These are phyloP conservation scores for Acleris literana DNA, from an alignment of 2,888 invertebrate species.

Conservation along the genomic window DNA sequence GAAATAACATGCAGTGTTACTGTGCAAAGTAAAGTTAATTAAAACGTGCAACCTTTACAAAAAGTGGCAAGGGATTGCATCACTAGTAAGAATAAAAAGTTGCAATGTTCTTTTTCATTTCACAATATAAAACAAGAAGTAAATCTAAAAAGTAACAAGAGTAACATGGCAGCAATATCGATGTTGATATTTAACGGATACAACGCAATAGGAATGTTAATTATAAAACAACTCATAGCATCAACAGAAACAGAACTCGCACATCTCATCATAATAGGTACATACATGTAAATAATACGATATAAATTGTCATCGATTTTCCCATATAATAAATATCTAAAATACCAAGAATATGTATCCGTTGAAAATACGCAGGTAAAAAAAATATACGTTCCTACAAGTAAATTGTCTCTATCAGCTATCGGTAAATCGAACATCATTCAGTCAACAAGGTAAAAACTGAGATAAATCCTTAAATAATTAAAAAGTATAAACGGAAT, in stretches of 20 bases:
- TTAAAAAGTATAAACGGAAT: conserved; percentile 46
- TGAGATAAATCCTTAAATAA: conserved; percentile 16
- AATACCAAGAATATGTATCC: no score
- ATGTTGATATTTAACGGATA: conserved; percentile 19
- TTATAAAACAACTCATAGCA: not conserved
- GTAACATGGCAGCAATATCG: conserved; percentile 28
- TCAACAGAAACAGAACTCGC: not conserved
- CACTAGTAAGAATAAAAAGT: not conserved
- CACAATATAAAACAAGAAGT: conserved; percentile 5
- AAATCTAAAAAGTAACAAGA: conserved; percentile 12
- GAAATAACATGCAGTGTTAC: not conserved
- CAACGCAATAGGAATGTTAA: conserved; percentile 4
- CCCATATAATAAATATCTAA: not conserved
- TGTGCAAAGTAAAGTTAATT: conserved; percentile 15
- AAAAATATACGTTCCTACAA: no score
- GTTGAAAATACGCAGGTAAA: no score
- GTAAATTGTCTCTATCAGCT: not conserved
- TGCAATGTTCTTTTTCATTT: conserved; percentile 11
- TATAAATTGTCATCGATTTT: not conserved
- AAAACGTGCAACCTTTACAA: conserved; percentile 1
- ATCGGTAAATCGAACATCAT: conserved; percentile 3
- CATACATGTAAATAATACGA: not conserved
- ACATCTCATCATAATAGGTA: not conserved
- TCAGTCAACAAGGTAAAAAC: conserved; percentile 23
- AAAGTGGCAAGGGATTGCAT: not conserved